Percentiles rank a stretch among this genome's conserved stretches.
Conservation (phyloP, 2,888 invertebrate genomes). For the Aplocera efformata region DNA sequence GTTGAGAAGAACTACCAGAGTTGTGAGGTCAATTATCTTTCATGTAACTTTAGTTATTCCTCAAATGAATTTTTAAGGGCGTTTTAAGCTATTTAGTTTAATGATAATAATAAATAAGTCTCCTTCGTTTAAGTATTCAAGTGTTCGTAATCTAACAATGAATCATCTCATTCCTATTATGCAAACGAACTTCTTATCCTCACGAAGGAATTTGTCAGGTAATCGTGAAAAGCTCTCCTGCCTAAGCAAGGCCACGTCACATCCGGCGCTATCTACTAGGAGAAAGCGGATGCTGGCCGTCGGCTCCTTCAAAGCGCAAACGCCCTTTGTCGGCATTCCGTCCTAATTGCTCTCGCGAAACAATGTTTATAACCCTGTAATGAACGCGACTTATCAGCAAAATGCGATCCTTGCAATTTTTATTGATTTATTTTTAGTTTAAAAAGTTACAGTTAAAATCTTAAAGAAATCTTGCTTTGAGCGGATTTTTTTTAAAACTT, state of each 20-base stretch:
- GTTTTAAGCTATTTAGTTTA: no score
- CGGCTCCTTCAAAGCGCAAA: constrained; percentile 62
- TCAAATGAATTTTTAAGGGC: no score
- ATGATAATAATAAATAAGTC: no score
- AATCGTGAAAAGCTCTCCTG: constrained; percentile 73
- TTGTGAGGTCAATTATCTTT: no score
- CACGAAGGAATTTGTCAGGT: constrained; percentile 68
- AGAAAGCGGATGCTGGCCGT: constrained; percentile 71
- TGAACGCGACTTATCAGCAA: constrained; percentile 44
- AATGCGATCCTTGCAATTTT: constrained; percentile 31
- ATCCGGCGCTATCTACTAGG: constrained; percentile 65
- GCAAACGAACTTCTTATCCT: constrained; percentile 50
- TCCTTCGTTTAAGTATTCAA: not conserved
- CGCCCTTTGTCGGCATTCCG: constrained; percentile 62
- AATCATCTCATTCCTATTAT: constrained; percentile 46
- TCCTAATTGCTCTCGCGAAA: constrained; percentile 68
- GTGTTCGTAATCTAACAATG: constrained; percentile 37
- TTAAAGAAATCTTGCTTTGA: constrained; percentile 8
- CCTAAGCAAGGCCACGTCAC: constrained; percentile 72
- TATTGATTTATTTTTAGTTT: constrained; percentile 25
- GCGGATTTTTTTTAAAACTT: no score
- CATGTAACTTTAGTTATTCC: no score
- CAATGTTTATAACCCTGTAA: constrained; percentile 54
- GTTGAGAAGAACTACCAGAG: no score
- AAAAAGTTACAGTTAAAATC: constrained; percentile 19